Base-by-base conservation (phyloP, 2,888 invertebrate species). In the Acanthoscelides obtectus region DNA sequence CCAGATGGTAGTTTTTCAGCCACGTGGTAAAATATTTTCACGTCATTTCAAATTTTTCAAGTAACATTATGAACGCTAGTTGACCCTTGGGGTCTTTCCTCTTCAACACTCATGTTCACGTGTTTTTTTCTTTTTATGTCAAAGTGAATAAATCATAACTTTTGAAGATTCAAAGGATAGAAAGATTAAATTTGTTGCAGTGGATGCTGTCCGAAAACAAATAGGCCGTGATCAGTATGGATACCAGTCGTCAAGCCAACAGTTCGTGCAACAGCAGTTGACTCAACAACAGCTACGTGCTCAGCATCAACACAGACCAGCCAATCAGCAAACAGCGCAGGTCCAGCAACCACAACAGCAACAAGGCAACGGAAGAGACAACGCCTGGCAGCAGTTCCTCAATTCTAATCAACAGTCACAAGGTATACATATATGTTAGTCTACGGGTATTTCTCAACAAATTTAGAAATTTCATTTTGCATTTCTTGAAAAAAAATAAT, bases 251-350 rank as follows among this genome's bases (percentile, higher is more conserved):
- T 74, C 75, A 73, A 78, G 77, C 64, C 80, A 79, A 74, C 79
- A 78, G 74, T 78, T 79, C 75, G 72, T 75, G 76, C 74, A 66
- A 66, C 66, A 66, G 22, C 66, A 66, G 22, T 66, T 79, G 68
- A 80, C 80, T 20, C 80, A 80, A 75, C 82, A 82, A 73, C 81
- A 81, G 77, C 70, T 80, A 72, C 78, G 83, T 73, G 82, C 82
- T 69, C 83, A 84, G 75, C 84, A 86, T 72, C 86, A 84, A 72
- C 84, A 84, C 70, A 69, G 81, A 67, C 80, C 80, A 79, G 82
- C 75, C 77, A 86, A 84, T 72, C 85, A 85, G 71, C 83, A 84
- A 69, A 71, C 73, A 20, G 67, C 66, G 64, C 70, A 21, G n/a
- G 22, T 78, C 77, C 73, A 75, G 2, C 22, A 25, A 67, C 27